Evolutionary conservation across 2,797 vertebrate species (phyloP).

Genomic region (Arnoldichthys spilopterus): DNA sequence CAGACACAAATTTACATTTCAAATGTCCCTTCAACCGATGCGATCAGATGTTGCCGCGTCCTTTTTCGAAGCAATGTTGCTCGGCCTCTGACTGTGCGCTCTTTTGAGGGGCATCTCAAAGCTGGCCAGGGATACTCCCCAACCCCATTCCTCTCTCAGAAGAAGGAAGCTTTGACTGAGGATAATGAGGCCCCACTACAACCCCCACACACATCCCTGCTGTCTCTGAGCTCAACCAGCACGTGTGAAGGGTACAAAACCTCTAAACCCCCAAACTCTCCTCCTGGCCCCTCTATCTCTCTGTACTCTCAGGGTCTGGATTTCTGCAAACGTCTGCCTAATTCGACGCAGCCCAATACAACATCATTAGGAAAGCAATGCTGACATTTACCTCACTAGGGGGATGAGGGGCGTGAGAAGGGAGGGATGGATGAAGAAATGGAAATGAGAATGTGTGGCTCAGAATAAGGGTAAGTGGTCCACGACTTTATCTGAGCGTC

Average conservation of each 20-base stretch:
- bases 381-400: slow-evolving; percentile 68
- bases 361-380: slow-evolving; percentile 58
- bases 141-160: slow-evolving; percentile 46
- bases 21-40: slow-evolving; percentile 38
- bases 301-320: slow-evolving; percentile 54
- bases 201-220: slow-evolving; percentile 58
- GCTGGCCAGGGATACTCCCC: slow-evolving; percentile 45
- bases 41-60: slow-evolving; percentile 29
- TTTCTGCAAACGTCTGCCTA: slow-evolving; percentile 59
- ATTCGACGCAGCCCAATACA: slow-evolving; percentile 65
- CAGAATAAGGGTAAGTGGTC: slow-evolving; percentile 9
- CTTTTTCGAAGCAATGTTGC: slow-evolving; percentile 56
- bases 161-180: slow-evolving; percentile 62
- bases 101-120: slow-evolving; percentile 63
- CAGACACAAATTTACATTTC: slow-evolving; percentile 29
- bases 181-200: slow-evolving; percentile 74
- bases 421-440: slow-evolving; percentile 48
- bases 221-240: slow-evolving; percentile 60
- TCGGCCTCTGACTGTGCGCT: slow-evolving; percentile 59
- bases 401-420: slow-evolving; percentile 44
- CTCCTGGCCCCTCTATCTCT: slow-evolving; percentile 14
- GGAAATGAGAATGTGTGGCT: slow-evolving; percentile 56
- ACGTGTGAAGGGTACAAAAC: slow-evolving; percentile 60
- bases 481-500: not conserved
- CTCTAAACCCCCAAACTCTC: slow-evolving; percentile 50